Conservation (phyloP, 2,888 invertebrate genomes). For the Nebria salina region DNA sequence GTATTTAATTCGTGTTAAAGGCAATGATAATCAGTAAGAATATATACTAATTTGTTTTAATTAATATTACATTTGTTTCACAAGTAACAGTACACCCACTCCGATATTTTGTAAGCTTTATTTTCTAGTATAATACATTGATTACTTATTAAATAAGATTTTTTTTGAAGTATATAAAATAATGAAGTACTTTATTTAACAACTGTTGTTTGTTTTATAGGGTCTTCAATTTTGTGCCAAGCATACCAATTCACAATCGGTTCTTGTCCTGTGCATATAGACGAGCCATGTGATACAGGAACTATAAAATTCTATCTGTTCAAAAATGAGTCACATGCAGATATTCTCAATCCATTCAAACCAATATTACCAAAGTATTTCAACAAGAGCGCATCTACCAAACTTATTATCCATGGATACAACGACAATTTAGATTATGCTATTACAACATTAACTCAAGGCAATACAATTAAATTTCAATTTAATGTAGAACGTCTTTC, state of each 20-base stretch:
- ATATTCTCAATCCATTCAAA: conserved; percentile 55
- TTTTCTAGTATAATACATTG: too few species aligned
- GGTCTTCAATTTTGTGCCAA: conserved; percentile 7
- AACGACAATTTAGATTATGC: conserved; percentile 60
- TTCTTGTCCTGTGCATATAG: conserved; percentile 56
- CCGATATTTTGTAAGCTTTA: too few species aligned
- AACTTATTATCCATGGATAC: conserved; percentile 62
- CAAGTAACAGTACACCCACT: not conserved
- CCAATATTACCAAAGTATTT: conserved; percentile 54
- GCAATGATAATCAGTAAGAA: too few species aligned
- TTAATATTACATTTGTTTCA: not conserved
- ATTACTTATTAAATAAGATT: too few species aligned
- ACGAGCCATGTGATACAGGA: conserved; percentile 59
- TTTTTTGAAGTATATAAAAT: too few species aligned
- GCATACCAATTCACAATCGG: conserved; percentile 50
- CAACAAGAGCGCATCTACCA: conserved; percentile 53
- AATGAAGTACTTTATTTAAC: too few species aligned
- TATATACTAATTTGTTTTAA: not conserved
- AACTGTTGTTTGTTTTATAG: conserved; percentile 18
- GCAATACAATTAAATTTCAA: not conserved
- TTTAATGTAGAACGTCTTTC: too few species aligned
- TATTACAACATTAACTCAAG: conserved; percentile 56
- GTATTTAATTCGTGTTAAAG: too few species aligned
- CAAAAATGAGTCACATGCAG: conserved; percentile 49
- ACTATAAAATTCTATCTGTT: conserved; percentile 59